Percentiles rank a stretch among this genome's conserved stretches.
Evolutionary conservation across 2,888 invertebrate genomes (phyloP).

Genomic region (Drosophila glabriapex): DNA sequence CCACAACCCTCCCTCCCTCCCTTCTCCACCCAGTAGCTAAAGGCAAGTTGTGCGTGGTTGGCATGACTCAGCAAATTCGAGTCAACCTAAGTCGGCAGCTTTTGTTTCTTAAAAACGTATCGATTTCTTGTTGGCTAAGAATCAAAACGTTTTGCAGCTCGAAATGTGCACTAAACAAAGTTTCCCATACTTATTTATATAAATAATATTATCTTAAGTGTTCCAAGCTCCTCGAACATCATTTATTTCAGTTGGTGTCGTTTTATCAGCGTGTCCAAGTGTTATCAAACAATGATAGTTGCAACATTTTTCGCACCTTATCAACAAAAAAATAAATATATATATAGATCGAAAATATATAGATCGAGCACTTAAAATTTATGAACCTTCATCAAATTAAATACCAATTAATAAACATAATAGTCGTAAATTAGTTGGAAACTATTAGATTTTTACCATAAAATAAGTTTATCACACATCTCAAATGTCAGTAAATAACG

Average conservation of each 20-base stretch:
- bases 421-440: neutral
- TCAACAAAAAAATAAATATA: neutral
- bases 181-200: neutral
- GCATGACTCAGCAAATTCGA: constrained; percentile 11
- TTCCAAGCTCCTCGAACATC: too few relatives aligned
- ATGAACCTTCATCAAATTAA: neutral
- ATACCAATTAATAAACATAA: neutral
- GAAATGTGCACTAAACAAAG: neutral
- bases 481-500: neutral
- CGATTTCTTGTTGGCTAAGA: constrained; percentile 2
- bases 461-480: neutral
- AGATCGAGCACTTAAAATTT: neutral
- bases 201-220: neutral
- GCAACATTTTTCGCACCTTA: constrained; percentile 1
- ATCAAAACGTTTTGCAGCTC: neutral
- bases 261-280: neutral
- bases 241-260: neutral
- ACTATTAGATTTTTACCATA: neutral
- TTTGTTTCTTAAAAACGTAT: constrained; percentile 3
- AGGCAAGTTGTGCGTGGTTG: neutral
- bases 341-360: neutral
- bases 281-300: constrained; percentile 15
- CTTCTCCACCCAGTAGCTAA: neutral
- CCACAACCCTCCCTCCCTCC: too few relatives aligned
- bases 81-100: neutral